Conservation (phyloP, 2,797 vertebrate genomes). For the Pseudocheirus occidentalis region DNA sequence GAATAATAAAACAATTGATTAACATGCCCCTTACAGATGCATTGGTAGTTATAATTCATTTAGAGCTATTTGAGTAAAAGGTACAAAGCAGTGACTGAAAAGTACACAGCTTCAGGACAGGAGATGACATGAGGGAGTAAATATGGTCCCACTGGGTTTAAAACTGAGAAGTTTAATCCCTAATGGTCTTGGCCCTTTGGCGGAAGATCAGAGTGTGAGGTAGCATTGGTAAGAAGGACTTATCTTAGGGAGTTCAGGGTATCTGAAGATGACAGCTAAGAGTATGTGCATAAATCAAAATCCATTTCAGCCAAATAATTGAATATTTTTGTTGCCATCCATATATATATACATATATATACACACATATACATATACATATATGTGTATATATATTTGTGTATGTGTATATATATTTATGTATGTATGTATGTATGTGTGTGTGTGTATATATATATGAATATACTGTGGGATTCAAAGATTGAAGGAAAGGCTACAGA, state of each 20-base stretch:
- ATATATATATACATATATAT: too few relatives aligned
- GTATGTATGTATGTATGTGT: too few relatives aligned
- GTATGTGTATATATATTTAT: too few relatives aligned
- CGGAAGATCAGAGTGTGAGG: background rate
- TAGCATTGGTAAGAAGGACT: background rate
- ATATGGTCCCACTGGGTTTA: background rate
- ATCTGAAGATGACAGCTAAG: background rate
- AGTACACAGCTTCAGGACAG: background rate
- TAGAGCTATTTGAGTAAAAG: background rate
- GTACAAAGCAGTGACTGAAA: background rate
- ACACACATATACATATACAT: too few relatives aligned
- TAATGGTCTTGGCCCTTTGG: background rate
- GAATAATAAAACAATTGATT: background rate
- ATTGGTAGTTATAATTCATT: background rate
- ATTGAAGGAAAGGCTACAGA: background rate
- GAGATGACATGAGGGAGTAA: background rate
- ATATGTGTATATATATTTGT: too few relatives aligned
- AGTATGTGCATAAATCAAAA: background rate
- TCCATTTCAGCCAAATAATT: background rate
- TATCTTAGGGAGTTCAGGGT: background rate
- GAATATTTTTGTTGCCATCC: background rate
- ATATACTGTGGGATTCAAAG: background rate
- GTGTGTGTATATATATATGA: too few relatives aligned
- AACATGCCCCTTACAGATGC: background rate
- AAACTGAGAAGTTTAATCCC: background rate